Conservation (phyloP, 1,140 invertebrate species). For the Pollicipes pollicipes region DNA sequence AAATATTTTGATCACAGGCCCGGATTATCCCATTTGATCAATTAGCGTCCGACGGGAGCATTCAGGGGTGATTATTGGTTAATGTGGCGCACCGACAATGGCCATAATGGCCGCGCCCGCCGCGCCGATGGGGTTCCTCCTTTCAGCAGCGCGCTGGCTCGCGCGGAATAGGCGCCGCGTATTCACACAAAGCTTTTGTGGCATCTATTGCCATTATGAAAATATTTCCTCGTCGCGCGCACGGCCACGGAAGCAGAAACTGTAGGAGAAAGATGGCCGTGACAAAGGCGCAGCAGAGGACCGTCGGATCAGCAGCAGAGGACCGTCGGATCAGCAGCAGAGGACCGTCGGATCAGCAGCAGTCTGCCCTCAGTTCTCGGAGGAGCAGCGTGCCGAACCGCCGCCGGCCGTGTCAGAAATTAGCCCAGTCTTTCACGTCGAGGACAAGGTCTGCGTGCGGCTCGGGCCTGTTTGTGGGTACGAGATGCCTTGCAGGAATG, state of each 20-base stretch:
- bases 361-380: not conserved
- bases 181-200: not conserved
- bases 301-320: too few species aligned
- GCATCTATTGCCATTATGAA: not conserved
- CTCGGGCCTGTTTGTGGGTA: too few species aligned
- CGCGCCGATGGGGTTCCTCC: not conserved
- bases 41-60: not conserved
- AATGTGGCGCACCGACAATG: not conserved
- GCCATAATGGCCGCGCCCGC: not conserved
- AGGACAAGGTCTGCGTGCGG: too few species aligned
- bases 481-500: too few species aligned
- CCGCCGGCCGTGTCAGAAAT: not conserved
- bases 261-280: not conserved
- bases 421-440: too few species aligned
- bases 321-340: not conserved
- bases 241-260: not conserved
- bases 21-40: not conserved
- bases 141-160: not conserved
- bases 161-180: not conserved
- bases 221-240: not conserved
- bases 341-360: not conserved
- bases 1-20: slow-evolving; percentile 2
- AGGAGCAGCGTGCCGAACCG: not conserved
- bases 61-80: not conserved
- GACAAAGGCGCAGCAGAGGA: not conserved